These are phyloP conservation scores for Vollenhovia emeryi DNA, from an alignment of 1,140 invertebrate genomes.

Conservation along the genomic window DNA sequence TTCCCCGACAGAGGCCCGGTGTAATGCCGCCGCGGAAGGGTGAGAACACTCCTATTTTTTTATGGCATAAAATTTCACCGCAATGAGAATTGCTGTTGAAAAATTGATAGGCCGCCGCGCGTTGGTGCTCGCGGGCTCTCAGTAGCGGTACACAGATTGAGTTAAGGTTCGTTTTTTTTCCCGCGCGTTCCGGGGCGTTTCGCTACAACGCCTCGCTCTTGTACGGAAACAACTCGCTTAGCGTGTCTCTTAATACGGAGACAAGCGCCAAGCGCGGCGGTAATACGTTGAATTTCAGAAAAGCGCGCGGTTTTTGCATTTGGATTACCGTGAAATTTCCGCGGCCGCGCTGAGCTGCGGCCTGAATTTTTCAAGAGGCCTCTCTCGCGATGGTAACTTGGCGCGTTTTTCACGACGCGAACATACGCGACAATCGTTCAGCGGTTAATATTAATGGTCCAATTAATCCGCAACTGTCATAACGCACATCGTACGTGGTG, in stretches of 20 bases:
- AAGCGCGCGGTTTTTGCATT: constrained; percentile 64
- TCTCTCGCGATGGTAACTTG: constrained; percentile 43
- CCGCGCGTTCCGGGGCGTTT: constrained; percentile 61
- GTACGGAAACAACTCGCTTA: constrained; percentile 75
- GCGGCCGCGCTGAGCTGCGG: constrained; percentile 1
- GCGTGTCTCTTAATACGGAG: constrained; percentile 69
- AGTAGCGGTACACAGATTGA: constrained; percentile 69
- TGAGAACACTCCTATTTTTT: constrained; percentile 72
- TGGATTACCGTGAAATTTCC: constrained; percentile 46
- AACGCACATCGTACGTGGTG: neutral
- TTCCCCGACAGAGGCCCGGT: constrained; percentile 51
- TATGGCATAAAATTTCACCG: constrained; percentile 74
- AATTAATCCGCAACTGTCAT: constrained; percentile 51
- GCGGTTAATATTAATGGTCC: constrained; percentile 54
- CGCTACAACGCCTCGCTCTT: constrained; percentile 66
- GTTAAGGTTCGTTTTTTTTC: constrained; percentile 70
- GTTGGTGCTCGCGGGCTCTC: constrained; percentile 46
- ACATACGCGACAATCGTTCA: constrained; percentile 52
- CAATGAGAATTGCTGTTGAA: constrained; percentile 80
- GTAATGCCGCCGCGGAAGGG: constrained; percentile 60
- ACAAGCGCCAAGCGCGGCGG: constrained; percentile 34
- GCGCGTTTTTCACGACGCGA: constrained; percentile 49
- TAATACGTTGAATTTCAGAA: constrained; percentile 67
- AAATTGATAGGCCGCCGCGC: constrained; percentile 74
- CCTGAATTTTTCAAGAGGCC: constrained; percentile 55